Percentiles rank a stretch among this genome's conserved stretches.
These are phyloP conservation scores for Drosophila willistoni DNA, from an alignment of 1,140 invertebrate genomes.

Conservation along the genomic window DNA sequence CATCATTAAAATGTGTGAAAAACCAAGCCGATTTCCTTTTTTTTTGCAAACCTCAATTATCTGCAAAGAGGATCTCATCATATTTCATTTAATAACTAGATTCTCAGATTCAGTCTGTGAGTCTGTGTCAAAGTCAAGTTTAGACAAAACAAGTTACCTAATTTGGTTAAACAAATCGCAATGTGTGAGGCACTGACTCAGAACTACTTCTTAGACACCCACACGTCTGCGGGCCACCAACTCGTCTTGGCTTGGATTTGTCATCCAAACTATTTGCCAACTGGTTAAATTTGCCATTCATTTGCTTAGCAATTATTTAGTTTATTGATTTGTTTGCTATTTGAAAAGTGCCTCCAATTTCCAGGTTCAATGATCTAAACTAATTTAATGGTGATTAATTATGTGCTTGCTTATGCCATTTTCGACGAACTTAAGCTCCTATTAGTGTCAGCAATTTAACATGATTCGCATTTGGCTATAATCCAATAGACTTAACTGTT, in stretches of 20 bases:
- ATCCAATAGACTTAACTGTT: constrained; percentile 6
- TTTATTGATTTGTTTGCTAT: constrained; percentile 15
- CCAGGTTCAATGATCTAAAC: constrained; percentile 53
- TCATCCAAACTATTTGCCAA: neutral
- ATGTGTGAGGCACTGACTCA: constrained; percentile 26
- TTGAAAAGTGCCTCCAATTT: constrained; percentile 26
- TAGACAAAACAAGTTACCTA: constrained; percentile 25
- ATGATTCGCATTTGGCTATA: constrained; percentile 23
- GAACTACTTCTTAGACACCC: constrained; percentile 22
- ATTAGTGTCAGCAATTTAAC: constrained; percentile 44
- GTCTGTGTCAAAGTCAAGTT: constrained; percentile 51
- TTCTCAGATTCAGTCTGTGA: constrained; percentile 13
- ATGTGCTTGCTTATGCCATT: constrained; percentile 35
- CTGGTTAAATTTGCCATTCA: neutral
- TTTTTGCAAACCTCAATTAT: neutral
- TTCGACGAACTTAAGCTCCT: constrained; percentile 33
- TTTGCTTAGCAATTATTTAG: neutral
- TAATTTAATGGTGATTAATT: constrained; percentile 25
- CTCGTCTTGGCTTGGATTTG: constrained; percentile 7
- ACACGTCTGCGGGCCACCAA: constrained; percentile 30
- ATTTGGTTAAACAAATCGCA: constrained; percentile 38
- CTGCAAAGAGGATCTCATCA: constrained; percentile 34
- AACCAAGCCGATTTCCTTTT: constrained; percentile 21
- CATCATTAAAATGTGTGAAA: constrained; percentile 19
- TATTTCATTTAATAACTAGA: neutral